Evolutionary conservation across 1,140 invertebrate species (phyloP), one percentile per base, ranked within the genome.

Genomic region (Drosophila pachea): DNA sequence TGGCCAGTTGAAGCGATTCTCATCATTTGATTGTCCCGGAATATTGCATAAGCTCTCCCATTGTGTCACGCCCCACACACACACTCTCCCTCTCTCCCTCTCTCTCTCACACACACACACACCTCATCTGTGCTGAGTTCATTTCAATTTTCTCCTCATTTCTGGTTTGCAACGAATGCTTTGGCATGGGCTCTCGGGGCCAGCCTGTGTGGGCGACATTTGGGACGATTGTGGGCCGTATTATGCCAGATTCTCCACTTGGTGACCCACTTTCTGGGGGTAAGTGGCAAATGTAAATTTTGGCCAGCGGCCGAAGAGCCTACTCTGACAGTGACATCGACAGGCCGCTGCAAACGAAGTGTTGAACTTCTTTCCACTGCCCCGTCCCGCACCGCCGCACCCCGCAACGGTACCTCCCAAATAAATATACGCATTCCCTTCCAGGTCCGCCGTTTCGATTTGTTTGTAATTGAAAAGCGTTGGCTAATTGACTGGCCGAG

Each of bases 401-500:
- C 29, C 9, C 7, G n/a, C n/a, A n/a, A n/a, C n/a, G n/a, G n/a
- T n/a, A n/a, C n/a, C n/a, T n/a, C n/a, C n/a, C n/a, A n/a, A n/a
- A n/a, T n/a, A n/a, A n/a, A n/a, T n/a, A n/a, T n/a, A n/a, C n/a
- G n/a, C n/a, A 33, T 35, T 32, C 2, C 22, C 5, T 54, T 49
- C 16, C 7, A 16, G 56, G 63, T 71, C 48, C 53, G 52, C 33
- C 67, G 55, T 50, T 72, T 62, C 58, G 63, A 72, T 72, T 71
- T 68, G 69, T 52, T 61, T 72, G 64, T 66, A 72, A 72, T 72
- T 72, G 64, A 72, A 72, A 72, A 67, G 54, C 68, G 61, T 68
- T 52, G 69, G 56, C 69, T 72, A 72, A 72, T 72, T 72, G 64
- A 72, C 69, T 68, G 69, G 45, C 50, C 64, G 69, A 72, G 43